A percentile compares a stretch with the other conserved stretches of the same genome.
These are phyloP conservation scores for Otus scops DNA, from an alignment of 2,797 vertebrate species.

Conservation along the genomic window DNA sequence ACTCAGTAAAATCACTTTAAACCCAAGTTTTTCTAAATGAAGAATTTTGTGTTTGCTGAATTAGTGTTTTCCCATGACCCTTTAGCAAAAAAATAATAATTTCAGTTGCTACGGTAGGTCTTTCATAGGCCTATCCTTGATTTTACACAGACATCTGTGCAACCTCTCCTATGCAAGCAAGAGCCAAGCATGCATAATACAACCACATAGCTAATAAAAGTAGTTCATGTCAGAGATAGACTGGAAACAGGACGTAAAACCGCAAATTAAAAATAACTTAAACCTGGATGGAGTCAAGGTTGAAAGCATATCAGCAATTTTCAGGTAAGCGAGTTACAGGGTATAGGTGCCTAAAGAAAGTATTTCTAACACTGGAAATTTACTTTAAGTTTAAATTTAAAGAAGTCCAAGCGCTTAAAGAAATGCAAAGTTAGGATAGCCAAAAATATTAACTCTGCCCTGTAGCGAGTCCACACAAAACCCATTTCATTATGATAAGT, in stretches of 20 bases:
- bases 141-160: background rate
- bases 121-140: background rate
- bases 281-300: background rate
- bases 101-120: background rate
- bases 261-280: background rate
- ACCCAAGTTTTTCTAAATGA: background rate
- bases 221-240: background rate
- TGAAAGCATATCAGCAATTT: background rate
- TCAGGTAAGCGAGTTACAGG: background rate
- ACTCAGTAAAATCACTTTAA: conserved; percentile 10
- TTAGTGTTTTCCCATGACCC: conserved; percentile 37
- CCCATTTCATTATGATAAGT: background rate
- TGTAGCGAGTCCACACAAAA: background rate
- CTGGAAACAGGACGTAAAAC: conserved; percentile 3
- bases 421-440: background rate
- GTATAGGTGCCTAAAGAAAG: background rate
- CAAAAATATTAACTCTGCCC: background rate
- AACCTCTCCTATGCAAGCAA: background rate
- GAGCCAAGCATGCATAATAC: background rate
- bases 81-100: background rate
- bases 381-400: background rate
- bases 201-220: background rate
- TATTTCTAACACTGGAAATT: background rate
- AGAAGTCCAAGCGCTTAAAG: background rate
- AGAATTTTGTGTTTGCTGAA: background rate